Percentiles rank a stretch among this genome's conserved stretches.
phyloP scores from a whole-genome alignment of 2,888 invertebrate species.

The Leucoptera coffeella region DNA sequence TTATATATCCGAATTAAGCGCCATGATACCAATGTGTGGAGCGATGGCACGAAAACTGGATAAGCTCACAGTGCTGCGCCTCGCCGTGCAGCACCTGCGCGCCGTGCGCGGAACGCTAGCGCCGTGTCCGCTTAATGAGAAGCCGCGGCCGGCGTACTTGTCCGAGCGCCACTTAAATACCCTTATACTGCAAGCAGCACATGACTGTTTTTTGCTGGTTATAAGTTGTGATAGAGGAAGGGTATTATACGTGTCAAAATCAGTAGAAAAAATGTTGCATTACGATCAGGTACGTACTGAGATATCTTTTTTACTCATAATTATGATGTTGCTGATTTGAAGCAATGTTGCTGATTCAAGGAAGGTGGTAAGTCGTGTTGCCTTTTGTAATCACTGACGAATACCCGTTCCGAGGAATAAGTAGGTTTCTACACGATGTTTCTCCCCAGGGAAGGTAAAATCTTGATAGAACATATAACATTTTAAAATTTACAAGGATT shows the following conservation, averaged over 20 bases:
- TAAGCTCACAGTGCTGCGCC: slow-evolving; percentile 82
- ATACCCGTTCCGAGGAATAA: no score
- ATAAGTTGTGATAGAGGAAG: slow-evolving; percentile 90
- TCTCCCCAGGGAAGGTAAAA: no score
- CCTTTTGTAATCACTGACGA: no score
- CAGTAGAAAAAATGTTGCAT: slow-evolving; percentile 74
- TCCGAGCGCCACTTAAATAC: slow-evolving; percentile 83
- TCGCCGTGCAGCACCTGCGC: slow-evolving; percentile 91
- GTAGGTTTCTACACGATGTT: no score
- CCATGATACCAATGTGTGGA: slow-evolving; percentile 91
- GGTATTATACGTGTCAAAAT: slow-evolving; percentile 84
- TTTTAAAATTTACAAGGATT: no score
- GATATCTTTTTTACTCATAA: background rate
- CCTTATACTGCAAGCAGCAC: slow-evolving; percentile 75
- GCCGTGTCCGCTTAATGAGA: slow-evolving; percentile 64
- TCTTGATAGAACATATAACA: no score
- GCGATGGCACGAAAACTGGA: slow-evolving; percentile 90
- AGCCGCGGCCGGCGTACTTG: slow-evolving; percentile 73
- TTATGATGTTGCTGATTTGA: no score
- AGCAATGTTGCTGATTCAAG: no score
- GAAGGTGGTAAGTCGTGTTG: no score
- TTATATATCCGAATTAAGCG: slow-evolving; percentile 83
- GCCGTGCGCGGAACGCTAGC: slow-evolving; percentile 28
- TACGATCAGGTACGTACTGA: slow-evolving; percentile 72
- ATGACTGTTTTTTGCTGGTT: slow-evolving; percentile 86